A percentile compares a stretch with the other conserved stretches of the same genome.
These are phyloP conservation scores for Hippocampus comes DNA, from an alignment of 2,113 vertebrate species.

Conservation along the genomic window DNA sequence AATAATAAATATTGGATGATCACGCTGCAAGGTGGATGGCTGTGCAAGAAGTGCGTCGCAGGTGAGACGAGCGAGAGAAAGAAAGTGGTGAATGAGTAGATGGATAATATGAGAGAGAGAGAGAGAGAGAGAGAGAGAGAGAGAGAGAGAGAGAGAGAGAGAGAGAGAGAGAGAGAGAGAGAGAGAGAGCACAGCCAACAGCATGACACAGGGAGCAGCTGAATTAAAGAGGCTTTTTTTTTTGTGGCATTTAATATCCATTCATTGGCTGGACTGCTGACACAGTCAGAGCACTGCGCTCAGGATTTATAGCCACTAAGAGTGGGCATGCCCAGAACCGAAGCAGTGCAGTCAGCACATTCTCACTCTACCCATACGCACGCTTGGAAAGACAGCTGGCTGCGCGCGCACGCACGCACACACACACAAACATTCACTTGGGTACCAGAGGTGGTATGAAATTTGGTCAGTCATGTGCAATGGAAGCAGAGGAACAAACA, in stretches of 20 bases:
- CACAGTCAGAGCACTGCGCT: constrained; percentile 75
- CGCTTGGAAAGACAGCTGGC: constrained; percentile 21
- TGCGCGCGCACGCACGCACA: constrained; percentile 17
- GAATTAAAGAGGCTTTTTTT: constrained; percentile 78
- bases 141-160: constrained; percentile 37
- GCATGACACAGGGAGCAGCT: constrained; percentile 62
- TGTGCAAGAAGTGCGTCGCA: constrained; percentile 32
- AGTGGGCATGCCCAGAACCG: constrained; percentile 75
- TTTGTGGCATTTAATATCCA: constrained; percentile 82
- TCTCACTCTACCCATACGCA: constrained; percentile 48
- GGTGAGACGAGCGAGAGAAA: constrained; percentile 4
- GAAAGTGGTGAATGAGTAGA: constrained; percentile 26
- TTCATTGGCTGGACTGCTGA: constrained; percentile 85
- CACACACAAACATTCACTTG: neutral
- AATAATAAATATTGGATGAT: constrained; percentile 57
- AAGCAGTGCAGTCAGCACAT: constrained; percentile 77
- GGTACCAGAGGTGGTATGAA: constrained; percentile 4
- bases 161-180: constrained; percentile 38
- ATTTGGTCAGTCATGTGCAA: neutral
- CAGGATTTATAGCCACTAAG: constrained; percentile 78
- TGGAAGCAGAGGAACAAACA: constrained; percentile 1
- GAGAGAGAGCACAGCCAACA: constrained; percentile 37
- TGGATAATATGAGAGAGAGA: constrained; percentile 32
- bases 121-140: constrained; percentile 31
- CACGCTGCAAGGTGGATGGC: constrained; percentile 28